Evolutionary conservation across 2,888 invertebrate species (phyloP), one percentile per base, ranked within the genome.

Genomic region (Cyrtodaria siliqua): DNA sequence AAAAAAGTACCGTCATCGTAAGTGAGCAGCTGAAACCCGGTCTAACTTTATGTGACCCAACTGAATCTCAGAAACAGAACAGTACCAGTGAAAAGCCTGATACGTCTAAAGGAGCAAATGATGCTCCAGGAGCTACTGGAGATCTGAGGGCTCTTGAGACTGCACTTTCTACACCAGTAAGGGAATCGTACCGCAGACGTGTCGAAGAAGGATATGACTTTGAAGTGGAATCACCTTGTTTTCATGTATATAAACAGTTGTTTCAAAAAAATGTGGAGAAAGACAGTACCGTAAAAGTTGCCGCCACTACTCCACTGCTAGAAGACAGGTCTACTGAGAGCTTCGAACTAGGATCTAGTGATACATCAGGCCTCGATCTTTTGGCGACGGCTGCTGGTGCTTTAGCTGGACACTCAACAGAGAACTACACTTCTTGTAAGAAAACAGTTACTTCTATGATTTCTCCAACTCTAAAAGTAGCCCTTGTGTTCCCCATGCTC

Each of bases 191-290:
- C 24, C 12, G 26, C 16, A 40, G 12, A 26, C 63, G 71, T 18
- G 52, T 57, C 9, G 50, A 63, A 20, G 71, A 71, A 29, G 50
- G 57, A 1, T 56, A 44, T 63, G 49, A 70, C 40, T 2, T 69
- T 55, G 49, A 24, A 27, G 57, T 62, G 8, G 47, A 63, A 18
- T 70, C 70, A 20, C 62, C 70, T 33, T 60, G 63, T 23, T 57
- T 63, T 50, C 57, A 71, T 18, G 40, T 59, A n/a, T n/a, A n/a
- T n/a, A n/a, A n/a, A n/a, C n/a, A n/a, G n/a, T n/a, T n/a, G n/a
- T n/a, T n/a, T n/a, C n/a, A n/a, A n/a, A n/a, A n/a, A n/a, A n/a
- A n/a, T n/a, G n/a, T n/a, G n/a, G n/a, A n/a, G n/a, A n/a, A 6
- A n/a, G n/a, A n/a, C n/a, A n/a, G n/a, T n/a, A n/a, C n/a, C n/a